Base-by-base conservation (phyloP, 2,888 invertebrate species). In the Bhutanitis thaidina region DNA sequence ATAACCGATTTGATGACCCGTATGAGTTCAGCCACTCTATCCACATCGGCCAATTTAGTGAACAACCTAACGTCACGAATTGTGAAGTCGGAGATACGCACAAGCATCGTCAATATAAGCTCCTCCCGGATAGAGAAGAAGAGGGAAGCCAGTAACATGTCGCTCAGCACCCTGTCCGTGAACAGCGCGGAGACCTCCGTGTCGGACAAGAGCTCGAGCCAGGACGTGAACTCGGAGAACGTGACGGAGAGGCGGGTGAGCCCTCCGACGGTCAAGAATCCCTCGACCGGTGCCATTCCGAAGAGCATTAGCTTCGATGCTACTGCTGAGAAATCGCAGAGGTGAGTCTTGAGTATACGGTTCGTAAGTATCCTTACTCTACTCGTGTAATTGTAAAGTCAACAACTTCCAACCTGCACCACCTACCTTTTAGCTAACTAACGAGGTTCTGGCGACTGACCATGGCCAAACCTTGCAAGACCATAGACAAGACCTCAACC, bases 251-350 rank as follows among this genome's bases (percentile, higher is more conserved):
- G 87, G 1, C 58, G 86, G 0, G 74, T 87, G 27, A 81, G 82
- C 32, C 88, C 90, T 7, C 87, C 90, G 53, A 76, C 88, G 0
- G 51, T 39, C 0, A 80, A 78, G 67, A 59, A 59, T 2, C 88
- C 90, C 14, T 93, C 94, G 0, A 95, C 95, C 0, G 96, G 96
- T 0, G 95, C 96, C 1, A 97, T 97, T 66, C 96, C 96, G 1
- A 97, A 97, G 81, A 97, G 96, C 68, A 97, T 97, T 64, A 96
- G 96, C 74, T 97, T 97, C 66, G 97, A 97, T 80, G 95, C 96
- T 73, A 95, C 95, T 0, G 96, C 96, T 0, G 96, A 96, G 69
- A 94, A 96, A 61, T 92, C 93, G 1, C 94, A 94, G 64, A 92
- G 93, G 83, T 89, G 1, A 56, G 15, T 29, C n/a, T 3, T 30